These are phyloP conservation scores for Dendrocincla fuliginosa DNA, from an alignment of 2,797 vertebrate genomes.

Conservation along the genomic window DNA sequence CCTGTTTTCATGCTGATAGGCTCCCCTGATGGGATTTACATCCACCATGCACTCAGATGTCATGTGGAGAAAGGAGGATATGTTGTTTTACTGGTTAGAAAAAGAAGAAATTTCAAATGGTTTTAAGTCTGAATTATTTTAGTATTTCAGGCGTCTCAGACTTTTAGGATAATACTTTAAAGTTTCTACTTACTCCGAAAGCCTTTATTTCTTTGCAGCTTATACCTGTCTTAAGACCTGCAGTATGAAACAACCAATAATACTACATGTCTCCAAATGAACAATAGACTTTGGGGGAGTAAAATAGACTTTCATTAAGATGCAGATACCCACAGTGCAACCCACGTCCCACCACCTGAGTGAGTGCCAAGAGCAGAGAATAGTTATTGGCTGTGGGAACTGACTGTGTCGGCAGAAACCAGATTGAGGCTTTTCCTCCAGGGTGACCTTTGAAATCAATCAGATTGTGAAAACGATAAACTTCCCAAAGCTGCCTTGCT, in stretches of 20 bases:
- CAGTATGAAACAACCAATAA: neutral
- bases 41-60: neutral
- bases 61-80: neutral
- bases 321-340: constrained; percentile 15
- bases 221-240: neutral
- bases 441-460: constrained; percentile 52
- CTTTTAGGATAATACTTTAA: neutral
- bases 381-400: constrained; percentile 10
- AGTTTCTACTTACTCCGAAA: neutral
- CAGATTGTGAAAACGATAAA: neutral
- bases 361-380: constrained; percentile 38
- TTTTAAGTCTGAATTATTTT: neutral
- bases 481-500: neutral
- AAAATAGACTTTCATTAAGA: neutral
- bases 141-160: neutral
- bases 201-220: neutral
- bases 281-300: constrained; percentile 1
- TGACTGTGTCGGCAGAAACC: constrained; percentile 5
- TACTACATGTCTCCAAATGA: neutral
- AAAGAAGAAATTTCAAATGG: neutral
- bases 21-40: neutral
- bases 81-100: neutral
- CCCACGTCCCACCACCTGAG: neutral
- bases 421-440: constrained; percentile 37
- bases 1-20: neutral